A percentile compares a stretch with the other conserved stretches of the same genome.
Conservation (phyloP, 2,888 invertebrate species). For the Leptinotarsa haldemani region DNA sequence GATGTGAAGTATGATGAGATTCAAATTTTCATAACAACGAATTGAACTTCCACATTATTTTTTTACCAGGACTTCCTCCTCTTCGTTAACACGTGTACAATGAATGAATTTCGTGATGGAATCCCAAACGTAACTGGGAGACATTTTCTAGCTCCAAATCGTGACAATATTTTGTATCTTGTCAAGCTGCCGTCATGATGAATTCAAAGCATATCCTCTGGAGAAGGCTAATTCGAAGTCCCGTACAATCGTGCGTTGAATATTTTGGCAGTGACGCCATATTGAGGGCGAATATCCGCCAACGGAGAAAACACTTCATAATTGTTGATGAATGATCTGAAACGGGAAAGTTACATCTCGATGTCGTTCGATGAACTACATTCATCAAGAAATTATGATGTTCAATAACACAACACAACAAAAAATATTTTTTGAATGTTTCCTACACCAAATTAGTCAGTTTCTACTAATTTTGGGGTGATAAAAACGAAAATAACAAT, state of each 20-base stretch:
- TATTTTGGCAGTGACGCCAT: slow-evolving; percentile 8
- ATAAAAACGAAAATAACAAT: too few species aligned
- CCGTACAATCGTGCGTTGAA: slow-evolving; percentile 23
- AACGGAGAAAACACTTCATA: slow-evolving; percentile 4
- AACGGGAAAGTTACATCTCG: not conserved
- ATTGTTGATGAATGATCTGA: not conserved
- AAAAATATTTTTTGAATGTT: too few species aligned
- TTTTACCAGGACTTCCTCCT: too few species aligned
- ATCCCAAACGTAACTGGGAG: not conserved
- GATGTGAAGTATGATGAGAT: too few species aligned
- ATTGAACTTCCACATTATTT: too few species aligned
- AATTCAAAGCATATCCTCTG: slow-evolving; percentile 24
- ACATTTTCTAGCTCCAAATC: slow-evolving; percentile 17
- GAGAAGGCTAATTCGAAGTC: slow-evolving; percentile 28
- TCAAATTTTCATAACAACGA: too few species aligned
- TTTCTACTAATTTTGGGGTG: too few species aligned
- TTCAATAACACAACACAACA: too few species aligned
- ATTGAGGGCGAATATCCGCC: not conserved
- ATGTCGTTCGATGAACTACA: not conserved
- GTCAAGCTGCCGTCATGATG: slow-evolving; percentile 20
- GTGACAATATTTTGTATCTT: slow-evolving; percentile 27
- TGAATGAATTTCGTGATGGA: not conserved
- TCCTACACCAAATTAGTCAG: too few species aligned
- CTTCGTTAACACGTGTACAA: not conserved
- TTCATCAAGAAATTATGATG: too few species aligned